Percentiles rank a stretch among this genome's conserved stretches.
Conservation (phyloP, 2,797 vertebrate species). For the Australoheros facetus region DNA sequence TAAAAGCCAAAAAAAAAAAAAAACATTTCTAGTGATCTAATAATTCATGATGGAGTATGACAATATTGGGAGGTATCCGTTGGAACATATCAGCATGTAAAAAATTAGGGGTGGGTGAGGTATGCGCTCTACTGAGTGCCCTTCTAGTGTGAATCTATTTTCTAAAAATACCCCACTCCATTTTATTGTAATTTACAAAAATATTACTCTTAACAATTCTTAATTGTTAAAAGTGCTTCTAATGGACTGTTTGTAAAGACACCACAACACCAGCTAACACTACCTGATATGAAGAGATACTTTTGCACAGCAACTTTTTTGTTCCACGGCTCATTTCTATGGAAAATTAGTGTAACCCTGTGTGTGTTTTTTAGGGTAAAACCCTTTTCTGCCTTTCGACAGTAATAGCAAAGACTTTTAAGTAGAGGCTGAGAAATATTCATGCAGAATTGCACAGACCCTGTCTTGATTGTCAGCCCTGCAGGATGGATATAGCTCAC, state of each 20-base stretch:
- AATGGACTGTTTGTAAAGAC: neutral
- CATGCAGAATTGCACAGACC: neutral
- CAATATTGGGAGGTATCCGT: too few species aligned
- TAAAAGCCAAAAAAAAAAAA: too few species aligned
- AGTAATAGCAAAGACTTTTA: neutral
- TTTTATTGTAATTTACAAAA: neutral
- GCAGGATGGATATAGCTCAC: slow-evolving; percentile 26
- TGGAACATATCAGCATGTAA: too few species aligned
- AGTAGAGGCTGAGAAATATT: neutral
- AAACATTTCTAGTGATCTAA: too few species aligned
- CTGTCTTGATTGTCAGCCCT: slow-evolving; percentile 22
- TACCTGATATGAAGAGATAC: neutral
- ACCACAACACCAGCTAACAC: too few species aligned
- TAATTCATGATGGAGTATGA: too few species aligned
- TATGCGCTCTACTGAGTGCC: too few species aligned
- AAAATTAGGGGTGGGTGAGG: too few species aligned
- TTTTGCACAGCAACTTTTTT: neutral
- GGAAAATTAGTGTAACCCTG: neutral
- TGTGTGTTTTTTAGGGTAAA: slow-evolving; percentile 5
- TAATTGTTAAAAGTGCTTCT: neutral
- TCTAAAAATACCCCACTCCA: neutral
- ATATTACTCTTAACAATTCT: neutral
- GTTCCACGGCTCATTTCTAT: neutral
- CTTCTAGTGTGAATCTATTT: neutral
- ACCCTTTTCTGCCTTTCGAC: slow-evolving; percentile 4